Base-by-base conservation (phyloP, 2,888 invertebrate species). In the Mamestra brassicae region DNA sequence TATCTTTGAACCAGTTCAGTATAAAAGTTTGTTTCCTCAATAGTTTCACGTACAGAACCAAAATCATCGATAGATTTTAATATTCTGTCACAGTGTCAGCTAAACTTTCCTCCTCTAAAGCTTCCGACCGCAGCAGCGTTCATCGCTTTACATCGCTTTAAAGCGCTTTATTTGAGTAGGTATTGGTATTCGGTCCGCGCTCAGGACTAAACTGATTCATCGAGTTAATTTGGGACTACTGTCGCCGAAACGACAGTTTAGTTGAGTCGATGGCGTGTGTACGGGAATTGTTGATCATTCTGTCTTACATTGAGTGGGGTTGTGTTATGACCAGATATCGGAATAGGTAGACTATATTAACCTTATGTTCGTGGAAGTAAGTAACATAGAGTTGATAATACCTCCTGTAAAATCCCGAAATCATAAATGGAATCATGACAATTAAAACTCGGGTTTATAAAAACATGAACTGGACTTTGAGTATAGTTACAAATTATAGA, bases 151-250 rank as follows among this genome's bases (percentile, higher is more conserved):
- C 60, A 64, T 57, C 57, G 83, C 74, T 82, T 78, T 68, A 72
- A 57, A 68, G 54, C 57, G 83, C 74, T 80, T 78, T 58, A 78
- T 78, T 58, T 52, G 26, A 78, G 47, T 26, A 26, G 26, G 26
- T 74, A 78, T 80, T 80, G 62, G 62, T 66, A 80, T 80, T 78
- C 83, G 62, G 50, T 11, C 17, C 57, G 54, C 79, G 79, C 78
- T 47, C 60, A 61, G 38, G 64, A 69, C 74, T 73, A 83, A 83
- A 80, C 73, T 83, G 80, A 83, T 83, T 80, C 83, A 78, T 80
- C 55, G 80, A 57, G 73, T 73, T 83, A 78, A 83, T 80, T 83
- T 80, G 74, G 74, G 68, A 69, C 74, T 66, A 79, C 74, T 80
- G 83, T 83, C 79, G 74, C 3, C 58, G 45, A 80, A 79, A 74